Conservation (phyloP, 1,140 invertebrate species). For the Papilio polyxenes region DNA sequence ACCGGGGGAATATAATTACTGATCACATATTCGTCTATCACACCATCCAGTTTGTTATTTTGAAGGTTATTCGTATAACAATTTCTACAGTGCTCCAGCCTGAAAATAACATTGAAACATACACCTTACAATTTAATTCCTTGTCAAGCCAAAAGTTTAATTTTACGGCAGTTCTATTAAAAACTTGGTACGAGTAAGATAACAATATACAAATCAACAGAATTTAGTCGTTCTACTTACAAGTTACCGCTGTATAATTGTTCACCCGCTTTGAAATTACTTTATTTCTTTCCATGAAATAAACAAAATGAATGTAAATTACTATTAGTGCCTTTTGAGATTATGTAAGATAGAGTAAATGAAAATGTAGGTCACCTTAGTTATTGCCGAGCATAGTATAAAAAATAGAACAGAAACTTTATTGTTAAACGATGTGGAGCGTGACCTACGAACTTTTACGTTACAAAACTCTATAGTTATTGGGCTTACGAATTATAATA, state of each 20-base stretch:
- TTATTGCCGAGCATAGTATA: neutral
- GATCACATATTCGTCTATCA: conserved; percentile 77
- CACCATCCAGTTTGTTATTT: conserved; percentile 73
- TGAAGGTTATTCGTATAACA: conserved; percentile 82
- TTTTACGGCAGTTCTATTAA: neutral
- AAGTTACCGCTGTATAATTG: conserved; percentile 13
- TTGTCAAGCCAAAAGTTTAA: neutral
- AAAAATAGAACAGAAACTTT: neutral
- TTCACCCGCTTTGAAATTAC: neutral
- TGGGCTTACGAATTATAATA: no score
- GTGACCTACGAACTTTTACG: no score
- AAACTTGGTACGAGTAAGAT: conserved; percentile 3
- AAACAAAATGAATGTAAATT: conserved; percentile 17
- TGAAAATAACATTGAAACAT: conserved; percentile 52
- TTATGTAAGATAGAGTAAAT: neutral
- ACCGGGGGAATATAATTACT: conserved; percentile 74
- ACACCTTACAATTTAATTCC: conserved; percentile 25
- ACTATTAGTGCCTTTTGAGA: neutral
- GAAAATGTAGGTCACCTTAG: neutral
- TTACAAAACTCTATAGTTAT: neutral
- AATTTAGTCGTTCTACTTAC: neutral
- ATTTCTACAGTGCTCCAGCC: conserved; percentile 82
- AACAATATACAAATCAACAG: conserved; percentile 10
- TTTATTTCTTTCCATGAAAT: neutral
- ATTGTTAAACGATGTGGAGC: no score